Evolutionary conservation across 2,797 vertebrate species (phyloP).

Genomic region (Potorous gilbertii): DNA sequence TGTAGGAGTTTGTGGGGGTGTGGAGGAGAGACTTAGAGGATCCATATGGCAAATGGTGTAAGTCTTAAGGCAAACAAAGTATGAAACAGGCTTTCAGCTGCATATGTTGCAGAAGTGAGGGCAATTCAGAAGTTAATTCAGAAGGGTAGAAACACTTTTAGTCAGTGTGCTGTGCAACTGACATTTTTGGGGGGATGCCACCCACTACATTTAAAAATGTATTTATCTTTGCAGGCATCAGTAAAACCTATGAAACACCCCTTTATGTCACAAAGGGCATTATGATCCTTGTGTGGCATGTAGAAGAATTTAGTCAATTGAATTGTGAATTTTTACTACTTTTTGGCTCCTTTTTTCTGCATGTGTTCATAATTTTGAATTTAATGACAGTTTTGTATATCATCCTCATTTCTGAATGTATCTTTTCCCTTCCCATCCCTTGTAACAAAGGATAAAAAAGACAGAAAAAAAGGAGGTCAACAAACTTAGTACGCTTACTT

Average conservation of each 20-base stretch:
- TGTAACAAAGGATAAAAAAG: not conserved
- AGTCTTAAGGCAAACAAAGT: not conserved
- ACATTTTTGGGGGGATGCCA: not conserved
- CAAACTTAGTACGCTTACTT: too few species aligned
- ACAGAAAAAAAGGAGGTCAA: not conserved
- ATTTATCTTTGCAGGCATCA: constrained; percentile 53
- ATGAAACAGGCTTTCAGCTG: not conserved
- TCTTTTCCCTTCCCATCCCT: not conserved
- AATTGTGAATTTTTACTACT: constrained; percentile 10
- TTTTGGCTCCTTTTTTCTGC: constrained; percentile 6
- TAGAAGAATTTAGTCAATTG: constrained; percentile 15
- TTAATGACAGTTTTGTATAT: not conserved
- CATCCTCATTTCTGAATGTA: not conserved
- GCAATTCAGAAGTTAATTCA: not conserved
- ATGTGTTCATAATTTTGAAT: not conserved
- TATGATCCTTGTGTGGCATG: constrained; percentile 38
- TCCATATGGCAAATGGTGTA: not conserved
- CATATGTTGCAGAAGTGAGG: not conserved
- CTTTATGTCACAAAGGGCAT: constrained; percentile 40
- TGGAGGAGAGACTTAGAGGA: constrained; percentile 45
- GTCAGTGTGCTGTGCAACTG: constrained; percentile 23
- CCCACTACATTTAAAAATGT: constrained; percentile 30
- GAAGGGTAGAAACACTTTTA: not conserved
- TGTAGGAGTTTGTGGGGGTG: constrained; percentile 16
- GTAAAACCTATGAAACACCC: constrained; percentile 45